Base-by-base conservation (phyloP, 2,888 invertebrate species). In the Thelaira solivaga region DNA sequence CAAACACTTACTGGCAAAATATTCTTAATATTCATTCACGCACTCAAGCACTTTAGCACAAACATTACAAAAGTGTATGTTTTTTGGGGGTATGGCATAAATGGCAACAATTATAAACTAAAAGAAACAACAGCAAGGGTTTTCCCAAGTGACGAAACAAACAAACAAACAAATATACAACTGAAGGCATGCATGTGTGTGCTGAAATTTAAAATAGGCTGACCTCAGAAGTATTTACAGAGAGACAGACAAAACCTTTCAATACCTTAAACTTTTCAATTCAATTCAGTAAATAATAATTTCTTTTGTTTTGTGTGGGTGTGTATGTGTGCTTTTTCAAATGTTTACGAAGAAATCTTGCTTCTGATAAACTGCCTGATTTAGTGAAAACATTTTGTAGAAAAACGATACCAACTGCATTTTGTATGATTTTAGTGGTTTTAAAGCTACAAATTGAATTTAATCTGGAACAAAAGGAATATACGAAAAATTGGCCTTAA, bases 141-240 rank as follows among this genome's bases (percentile, higher is more conserved):
- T 76, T 68, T 78, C 78, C 74, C 74, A 69, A 78, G 69, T 78
- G 78, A 78, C 69, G 68, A 74, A 74, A 78, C 59, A 53, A 61
- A 78, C 65, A n/a, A n/a, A 61, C 47, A 75, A 62, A 68, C 53
- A 62, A 82, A 82, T 69, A 80, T 8, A 8, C 18, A 8, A 24
- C 1, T 13, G 6, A 1, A 68, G 75, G 24, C 45, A 29, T 76
- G 82, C 82, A 83, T 45, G 31, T 3, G 45, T 36, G 47, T 62
- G 18, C 2, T 72, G 76, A 20, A 85, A 82, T 82, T 83, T 82
- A 81, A 80, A 83, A 83, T 84, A 83, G 85, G 85, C 85, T 87
- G 86, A 86, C 87, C 86, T 85, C 83, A 84, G 83, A 74, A 78
- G 39, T 74, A 65, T 74, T 45, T 59, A 34, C 36, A 16, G 49